Evolutionary conservation across 2,113 vertebrate species (phyloP).

Genomic region (Galeopterus variegatus): DNA sequence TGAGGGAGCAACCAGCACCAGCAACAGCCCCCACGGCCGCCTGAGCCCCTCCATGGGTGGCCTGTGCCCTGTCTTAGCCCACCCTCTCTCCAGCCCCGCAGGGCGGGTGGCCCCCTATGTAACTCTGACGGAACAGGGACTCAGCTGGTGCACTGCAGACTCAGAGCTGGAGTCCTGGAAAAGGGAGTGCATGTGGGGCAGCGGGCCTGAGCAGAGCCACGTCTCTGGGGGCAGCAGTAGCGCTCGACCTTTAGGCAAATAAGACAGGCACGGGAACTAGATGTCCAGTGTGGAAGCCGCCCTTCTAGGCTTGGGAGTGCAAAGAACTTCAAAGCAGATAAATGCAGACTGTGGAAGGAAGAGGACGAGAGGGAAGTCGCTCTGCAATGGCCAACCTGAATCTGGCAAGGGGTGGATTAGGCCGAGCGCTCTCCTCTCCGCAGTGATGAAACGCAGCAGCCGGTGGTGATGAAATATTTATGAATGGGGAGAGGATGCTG

Average conservation of each 20-base stretch:
- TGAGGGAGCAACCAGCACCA: background rate
- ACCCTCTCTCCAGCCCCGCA: background rate
- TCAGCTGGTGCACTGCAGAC: background rate
- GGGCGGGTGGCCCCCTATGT: background rate
- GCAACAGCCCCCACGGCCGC: background rate
- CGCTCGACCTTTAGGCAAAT: no score
- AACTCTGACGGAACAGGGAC: rapidly evolving
- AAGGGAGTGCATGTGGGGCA: background rate
- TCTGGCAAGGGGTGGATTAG: constrained; percentile 84
- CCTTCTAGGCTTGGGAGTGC: background rate
- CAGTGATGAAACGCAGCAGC: constrained; percentile 88
- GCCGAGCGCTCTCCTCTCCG: constrained; percentile 77
- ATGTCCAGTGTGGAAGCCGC: rapidly evolving
- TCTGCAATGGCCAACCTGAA: constrained; percentile 75
- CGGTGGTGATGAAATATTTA: constrained; percentile 92
- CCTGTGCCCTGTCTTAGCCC: background rate
- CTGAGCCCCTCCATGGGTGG: background rate
- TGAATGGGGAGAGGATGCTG: constrained; percentile 91
- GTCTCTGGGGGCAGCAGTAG: rapidly evolving
- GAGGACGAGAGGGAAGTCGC: constrained; percentile 76
- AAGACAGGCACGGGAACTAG: background rate
- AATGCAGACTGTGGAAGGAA: constrained; percentile 72
- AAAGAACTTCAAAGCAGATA: constrained; percentile 59
- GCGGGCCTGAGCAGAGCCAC: background rate
- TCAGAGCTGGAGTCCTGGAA: background rate